Evolutionary conservation across 2,888 invertebrate species (phyloP), one percentile per base, ranked within the genome.

Genomic region (Morpho helenor): DNA sequence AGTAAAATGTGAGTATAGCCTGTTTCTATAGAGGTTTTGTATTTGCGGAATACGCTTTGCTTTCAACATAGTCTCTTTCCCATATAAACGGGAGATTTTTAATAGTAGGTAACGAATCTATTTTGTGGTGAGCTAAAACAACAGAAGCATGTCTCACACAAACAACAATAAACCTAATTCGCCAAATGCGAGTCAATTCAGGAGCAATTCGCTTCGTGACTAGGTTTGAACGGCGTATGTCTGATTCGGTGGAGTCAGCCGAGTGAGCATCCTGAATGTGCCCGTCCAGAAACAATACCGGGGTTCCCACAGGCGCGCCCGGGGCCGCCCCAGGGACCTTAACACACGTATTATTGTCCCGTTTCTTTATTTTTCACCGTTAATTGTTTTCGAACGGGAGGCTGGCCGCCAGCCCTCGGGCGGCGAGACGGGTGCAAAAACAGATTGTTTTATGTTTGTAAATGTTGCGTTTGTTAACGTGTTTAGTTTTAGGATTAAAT

Each of bases 311-410:
- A 81, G 68, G 74, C 82, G 73, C 80, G 81, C 86, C 82, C 78
- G 77, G 69, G 78, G 80, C 78, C 71, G 67, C 73, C 75, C 72
- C 66, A 63, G 68, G 61, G 62, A 64, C 60, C 56, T 60, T 68
- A 68, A 69, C 70, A 56, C 56, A 7, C 52, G 56, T 48, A 56
- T 62, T 59, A 62, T 39, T 68, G 66, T 70, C 68, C 70, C 67
- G 68, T 73, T 76, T 73, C 75, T 76, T 77, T 71, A 68, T 75
- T 79, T 75, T 78, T 76, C 72, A 72, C 73, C 74, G 64, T 73
- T 87, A 86, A 87, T 89, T 87, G 87, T 88, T 88, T 84, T 82
- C 72, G 74, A 81, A 80, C 72, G 66, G 74, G 81, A 86, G 86
- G 84, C 74, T 76, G 81, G 78, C 76, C 73, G 80, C 70, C 71